These are phyloP conservation scores for Gambusia holbrooki DNA, from an alignment of 2,113 vertebrate genomes.

Conservation along the genomic window DNA sequence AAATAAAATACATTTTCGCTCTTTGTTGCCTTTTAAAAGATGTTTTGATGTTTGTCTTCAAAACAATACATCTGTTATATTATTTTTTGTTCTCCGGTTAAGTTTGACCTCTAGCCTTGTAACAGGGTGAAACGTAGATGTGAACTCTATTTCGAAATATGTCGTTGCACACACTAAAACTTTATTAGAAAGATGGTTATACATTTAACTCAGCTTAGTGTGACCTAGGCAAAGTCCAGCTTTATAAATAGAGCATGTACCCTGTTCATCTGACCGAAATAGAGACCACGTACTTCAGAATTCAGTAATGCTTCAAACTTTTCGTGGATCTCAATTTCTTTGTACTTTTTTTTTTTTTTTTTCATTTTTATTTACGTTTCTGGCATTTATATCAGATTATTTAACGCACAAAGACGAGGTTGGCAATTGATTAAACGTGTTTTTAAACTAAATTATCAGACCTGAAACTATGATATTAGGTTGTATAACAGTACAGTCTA, in stretches of 20 bases:
- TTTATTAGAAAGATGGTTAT: constrained; percentile 2
- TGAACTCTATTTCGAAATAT: not conserved
- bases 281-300: not conserved
- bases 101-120: not conserved
- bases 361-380: too few relatives aligned
- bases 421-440: not conserved
- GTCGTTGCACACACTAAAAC: constrained; percentile 23
- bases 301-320: constrained; percentile 1
- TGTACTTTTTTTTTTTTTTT: too few relatives aligned
- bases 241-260: constrained; percentile 54
- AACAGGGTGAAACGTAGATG: not conserved
- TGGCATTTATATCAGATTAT: too few relatives aligned
- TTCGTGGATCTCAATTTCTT: constrained; percentile 12
- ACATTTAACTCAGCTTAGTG: constrained; percentile 21
- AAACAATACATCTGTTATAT: not conserved
- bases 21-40: not conserved
- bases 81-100: not conserved
- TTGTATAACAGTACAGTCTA: too few relatives aligned
- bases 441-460: not conserved
- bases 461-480: not conserved
- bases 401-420: not conserved
- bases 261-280: constrained; percentile 12
- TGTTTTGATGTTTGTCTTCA: too few relatives aligned
- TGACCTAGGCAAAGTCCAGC: constrained; percentile 19
- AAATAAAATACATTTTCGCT: not conserved